Conservation (phyloP, 2,113 vertebrate species). For the Emydura subglobosa region DNA sequence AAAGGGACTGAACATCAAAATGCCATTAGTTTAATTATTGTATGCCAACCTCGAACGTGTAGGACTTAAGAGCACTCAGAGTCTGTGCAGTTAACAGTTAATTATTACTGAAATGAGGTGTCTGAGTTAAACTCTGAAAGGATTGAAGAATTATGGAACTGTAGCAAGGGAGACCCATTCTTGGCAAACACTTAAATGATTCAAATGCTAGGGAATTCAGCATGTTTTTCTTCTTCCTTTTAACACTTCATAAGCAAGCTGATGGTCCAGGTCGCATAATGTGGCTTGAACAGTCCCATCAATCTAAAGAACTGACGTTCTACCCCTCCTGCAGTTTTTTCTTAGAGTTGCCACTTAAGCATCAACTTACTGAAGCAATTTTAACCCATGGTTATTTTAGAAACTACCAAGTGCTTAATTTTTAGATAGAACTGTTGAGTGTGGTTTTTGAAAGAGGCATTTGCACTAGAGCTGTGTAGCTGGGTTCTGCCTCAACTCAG, state of each 20-base stretch:
- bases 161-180: conserved; percentile 43
- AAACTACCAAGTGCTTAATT: fast-evolving
- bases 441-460: neutral
- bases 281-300: conserved; percentile 4
- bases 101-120: conserved; percentile 61
- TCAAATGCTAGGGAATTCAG: conserved; percentile 68
- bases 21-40: neutral
- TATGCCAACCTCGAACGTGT: neutral
- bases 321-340: conserved; percentile 18
- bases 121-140: conserved; percentile 47
- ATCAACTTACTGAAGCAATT: neutral
- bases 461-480: fast-evolving
- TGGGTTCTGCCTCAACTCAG: neutral
- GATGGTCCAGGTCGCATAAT: neutral
- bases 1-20: neutral
- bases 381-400: neutral
- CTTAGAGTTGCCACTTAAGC: neutral
- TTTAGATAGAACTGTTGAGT: neutral
- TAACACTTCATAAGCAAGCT: neutral
- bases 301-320: neutral
- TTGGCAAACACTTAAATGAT: conserved; percentile 20
- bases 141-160: conserved; percentile 53
- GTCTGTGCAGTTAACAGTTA: conserved; percentile 32
- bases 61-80: neutral
- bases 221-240: conserved; percentile 43